Evolutionary conservation across 92 coral and sea anemone genomes (phyloP).

Genomic region (Plumapathes pennacea): DNA sequence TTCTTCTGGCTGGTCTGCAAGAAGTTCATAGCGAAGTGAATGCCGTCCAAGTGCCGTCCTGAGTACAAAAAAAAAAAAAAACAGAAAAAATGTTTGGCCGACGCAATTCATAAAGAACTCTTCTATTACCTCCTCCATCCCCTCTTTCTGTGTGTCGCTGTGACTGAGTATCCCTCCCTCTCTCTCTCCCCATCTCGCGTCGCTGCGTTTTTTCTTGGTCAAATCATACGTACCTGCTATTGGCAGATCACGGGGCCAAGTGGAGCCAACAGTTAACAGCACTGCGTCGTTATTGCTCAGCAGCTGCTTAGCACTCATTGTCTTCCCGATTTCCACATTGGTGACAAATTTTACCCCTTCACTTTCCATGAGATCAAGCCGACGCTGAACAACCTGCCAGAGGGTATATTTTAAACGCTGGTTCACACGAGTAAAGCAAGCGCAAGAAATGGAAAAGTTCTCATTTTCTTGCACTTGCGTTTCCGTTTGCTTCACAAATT

Average conservation of each 20-base stretch:
- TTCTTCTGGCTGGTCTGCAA: conserved; percentile 89
- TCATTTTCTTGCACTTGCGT: no score
- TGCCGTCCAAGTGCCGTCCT: conserved; percentile 89
- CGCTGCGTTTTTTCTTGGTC: neutral
- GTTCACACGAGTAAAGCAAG: no score
- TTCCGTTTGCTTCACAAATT: no score
- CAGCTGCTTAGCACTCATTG: conserved; percentile 64
- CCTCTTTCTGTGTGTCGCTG: neutral
- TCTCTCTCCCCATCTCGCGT: neutral
- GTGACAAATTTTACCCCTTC: conserved; percentile 86
- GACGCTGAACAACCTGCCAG: conserved; percentile 75
- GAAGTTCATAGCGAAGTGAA: conserved; percentile 93
- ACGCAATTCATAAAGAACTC: neutral
- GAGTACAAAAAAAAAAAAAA: neutral
- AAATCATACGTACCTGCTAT: conserved; percentile 78
- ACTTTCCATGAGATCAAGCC: conserved; percentile 70
- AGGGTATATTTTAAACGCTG: no score
- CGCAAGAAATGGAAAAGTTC: no score
- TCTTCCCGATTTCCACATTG: conserved; percentile 82
- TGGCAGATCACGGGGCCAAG: conserved; percentile 89
- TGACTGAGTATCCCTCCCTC: no score
- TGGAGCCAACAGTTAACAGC: conserved; percentile 89
- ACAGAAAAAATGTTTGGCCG: no score
- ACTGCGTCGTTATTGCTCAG: conserved; percentile 83
- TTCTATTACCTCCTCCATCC: neutral